These are phyloP conservation scores for Drosophila anceps DNA, from an alignment of 2,888 invertebrate species.

Conservation along the genomic window DNA sequence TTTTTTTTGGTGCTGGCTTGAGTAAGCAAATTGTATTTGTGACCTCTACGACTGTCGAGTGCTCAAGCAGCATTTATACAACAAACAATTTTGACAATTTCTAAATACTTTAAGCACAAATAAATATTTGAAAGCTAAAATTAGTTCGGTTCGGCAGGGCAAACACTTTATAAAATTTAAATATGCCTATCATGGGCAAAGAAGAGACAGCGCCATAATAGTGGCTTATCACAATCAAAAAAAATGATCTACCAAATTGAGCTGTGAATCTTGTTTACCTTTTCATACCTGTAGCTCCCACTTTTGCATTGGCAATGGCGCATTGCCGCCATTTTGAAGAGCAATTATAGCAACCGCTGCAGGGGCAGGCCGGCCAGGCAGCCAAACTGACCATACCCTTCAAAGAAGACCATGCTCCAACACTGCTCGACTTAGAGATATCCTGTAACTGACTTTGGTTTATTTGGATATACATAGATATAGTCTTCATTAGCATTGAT, in stretches of 20 bases:
- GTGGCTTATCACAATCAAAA: background rate
- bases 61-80: too few relatives aligned
- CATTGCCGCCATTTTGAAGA: constrained; percentile 59
- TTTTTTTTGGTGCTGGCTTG: too few relatives aligned
- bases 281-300: background rate
- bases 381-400: constrained; percentile 10
- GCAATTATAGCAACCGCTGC: constrained; percentile 54
- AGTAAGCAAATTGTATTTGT: too few relatives aligned
- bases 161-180: background rate
- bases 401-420: background rate
- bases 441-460: background rate
- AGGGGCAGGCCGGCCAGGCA: constrained; percentile 17
- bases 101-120: too few relatives aligned
- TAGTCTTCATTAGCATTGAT: too few relatives aligned
- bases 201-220: background rate
- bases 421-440: background rate
- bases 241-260: background rate
- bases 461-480: background rate
- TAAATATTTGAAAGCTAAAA: background rate
- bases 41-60: too few relatives aligned
- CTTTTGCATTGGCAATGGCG: constrained; percentile 47
- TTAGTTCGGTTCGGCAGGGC: background rate
- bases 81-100: too few relatives aligned
- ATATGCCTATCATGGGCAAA: background rate
- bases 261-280: constrained; percentile 4